These are phyloP conservation scores for Riparia riparia DNA, from an alignment of 2,113 vertebrate species.

Conservation along the genomic window DNA sequence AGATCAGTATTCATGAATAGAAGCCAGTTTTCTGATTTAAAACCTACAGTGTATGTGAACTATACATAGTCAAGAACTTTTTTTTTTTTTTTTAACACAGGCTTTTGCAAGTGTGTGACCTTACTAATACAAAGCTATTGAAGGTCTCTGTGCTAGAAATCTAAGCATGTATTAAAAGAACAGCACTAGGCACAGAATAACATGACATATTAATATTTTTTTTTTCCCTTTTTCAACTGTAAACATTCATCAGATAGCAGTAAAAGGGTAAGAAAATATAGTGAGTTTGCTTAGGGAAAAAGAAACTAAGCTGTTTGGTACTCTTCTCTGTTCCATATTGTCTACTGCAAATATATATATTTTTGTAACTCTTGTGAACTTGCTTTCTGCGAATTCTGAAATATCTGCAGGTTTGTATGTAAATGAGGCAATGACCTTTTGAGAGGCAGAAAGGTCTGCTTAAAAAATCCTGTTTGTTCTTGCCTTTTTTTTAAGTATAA, in stretches of 20 bases:
- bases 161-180: neutral
- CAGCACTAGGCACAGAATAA: neutral
- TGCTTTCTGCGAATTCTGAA: neutral
- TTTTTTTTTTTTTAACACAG: neutral
- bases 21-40: constrained; percentile 8
- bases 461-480: neutral
- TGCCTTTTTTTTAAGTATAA: neutral
- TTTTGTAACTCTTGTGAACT: neutral
- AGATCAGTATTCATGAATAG: neutral
- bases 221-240: neutral
- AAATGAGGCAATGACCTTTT: constrained; percentile 12
- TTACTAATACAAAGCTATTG: neutral
- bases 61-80: neutral
- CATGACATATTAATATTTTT: neutral
- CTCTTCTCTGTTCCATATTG: neutral
- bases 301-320: neutral
- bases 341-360: neutral
- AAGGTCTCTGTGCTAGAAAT: neutral
- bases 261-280: neutral
- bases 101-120: neutral
- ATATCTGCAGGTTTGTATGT: neutral
- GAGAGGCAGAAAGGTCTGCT: neutral
- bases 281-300: neutral
- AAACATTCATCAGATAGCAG: neutral
- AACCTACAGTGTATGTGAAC: neutral